Base-by-base conservation (phyloP, 1,140 invertebrate genomes). In the Platyura marginata region DNA sequence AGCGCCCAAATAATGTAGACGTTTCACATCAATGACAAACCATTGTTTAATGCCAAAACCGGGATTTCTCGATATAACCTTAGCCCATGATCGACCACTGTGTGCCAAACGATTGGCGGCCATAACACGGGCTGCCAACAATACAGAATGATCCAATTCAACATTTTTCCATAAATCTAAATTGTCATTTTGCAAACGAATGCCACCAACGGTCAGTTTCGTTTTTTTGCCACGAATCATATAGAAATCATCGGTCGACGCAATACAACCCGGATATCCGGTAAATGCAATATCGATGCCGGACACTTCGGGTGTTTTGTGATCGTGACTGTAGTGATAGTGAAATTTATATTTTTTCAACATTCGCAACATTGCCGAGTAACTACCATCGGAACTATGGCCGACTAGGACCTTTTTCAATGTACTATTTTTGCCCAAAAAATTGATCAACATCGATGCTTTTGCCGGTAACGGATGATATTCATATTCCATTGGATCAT, bases 221-320 rank as follows among this genome's bases (percentile, higher is more conserved):
- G 63, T 65, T 8, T 73, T 58, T 23, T 64, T 44, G 1, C 71
- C 70, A 32, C 62, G 61, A 4, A 77, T 52, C 6, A 70, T 56
- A 54, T 92, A 93, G 58, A 81, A 91, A 51, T 94, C 90, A 59
- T 95, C 90, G 37, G 81, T 77, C 21, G 89, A 93, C 25, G 77
- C 79, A 1, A 95, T 53, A 1, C 79, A 72, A 13, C 84, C 91
- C 0, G 91, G 89, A 60, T 93, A 95, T 0, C 88, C 83, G 2
- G 88, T 83, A 61, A 92, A 88, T 8, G 75, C 71, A 43, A 87
- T 72, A 6, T 73, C 69, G 3, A 67, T 59, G 1, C 80, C 81
- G 2, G 81, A 75, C 19, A 81, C 74, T 2, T 64, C 51, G 21
- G 77, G 71, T 10, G 77, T 70, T 3, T 61, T 46, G 8, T 64